Percentiles rank a stretch among this genome's conserved stretches.
These are phyloP conservation scores for Ischnura elegans DNA, from an alignment of 2,888 invertebrate species.

Conservation along the genomic window DNA sequence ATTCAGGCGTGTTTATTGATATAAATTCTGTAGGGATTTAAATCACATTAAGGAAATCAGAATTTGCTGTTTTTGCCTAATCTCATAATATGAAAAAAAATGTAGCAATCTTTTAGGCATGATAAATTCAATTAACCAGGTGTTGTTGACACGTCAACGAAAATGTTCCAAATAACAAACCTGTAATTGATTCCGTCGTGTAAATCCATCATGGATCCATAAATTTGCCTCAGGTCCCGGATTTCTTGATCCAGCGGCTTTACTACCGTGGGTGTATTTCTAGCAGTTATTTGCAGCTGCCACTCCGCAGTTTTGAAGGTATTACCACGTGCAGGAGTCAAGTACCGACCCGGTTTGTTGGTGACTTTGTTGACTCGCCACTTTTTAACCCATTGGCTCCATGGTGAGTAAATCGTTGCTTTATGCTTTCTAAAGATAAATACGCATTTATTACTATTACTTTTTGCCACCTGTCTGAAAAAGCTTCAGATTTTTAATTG, in stretches of 20 bases:
- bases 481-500: too few relatives aligned
- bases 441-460: too few relatives aligned
- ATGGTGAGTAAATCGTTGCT: neutral
- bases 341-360: neutral
- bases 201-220: slow-evolving; percentile 48
- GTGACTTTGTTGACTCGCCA: neutral
- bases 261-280: neutral
- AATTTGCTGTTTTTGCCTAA: too few relatives aligned
- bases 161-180: neutral
- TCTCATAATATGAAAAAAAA: neutral
- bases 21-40: too few relatives aligned
- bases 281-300: neutral
- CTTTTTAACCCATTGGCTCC: slow-evolving; percentile 44
- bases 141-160: neutral
- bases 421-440: neutral
- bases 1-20: too few relatives aligned
- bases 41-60: too few relatives aligned
- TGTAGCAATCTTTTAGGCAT: neutral
- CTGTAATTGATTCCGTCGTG: slow-evolving; percentile 56
- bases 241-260: slow-evolving; percentile 40
- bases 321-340: neutral
- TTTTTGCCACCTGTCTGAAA: too few relatives aligned
- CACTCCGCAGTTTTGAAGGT: neutral
- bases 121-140: neutral
- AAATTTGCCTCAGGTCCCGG: neutral